Base-by-base conservation (phyloP, 2,113 vertebrate species). In the Loxodonta africana region DNA sequence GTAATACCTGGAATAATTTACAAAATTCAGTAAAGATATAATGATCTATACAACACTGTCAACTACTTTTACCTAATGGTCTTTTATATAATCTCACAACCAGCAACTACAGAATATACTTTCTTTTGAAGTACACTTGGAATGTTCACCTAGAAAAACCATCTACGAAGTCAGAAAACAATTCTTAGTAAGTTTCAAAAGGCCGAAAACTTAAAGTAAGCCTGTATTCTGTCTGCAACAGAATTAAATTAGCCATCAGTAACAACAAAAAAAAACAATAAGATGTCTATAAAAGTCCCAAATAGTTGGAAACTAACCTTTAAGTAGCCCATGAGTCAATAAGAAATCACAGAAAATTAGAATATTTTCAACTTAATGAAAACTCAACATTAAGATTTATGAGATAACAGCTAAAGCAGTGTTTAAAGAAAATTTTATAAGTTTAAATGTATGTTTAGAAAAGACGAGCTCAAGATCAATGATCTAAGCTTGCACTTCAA, bases 381-480 rank as follows among this genome's bases (percentile, higher is more conserved):
- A 97, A 87, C 25, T 20, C 11, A 88, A 2, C 6, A 82, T 85
- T 11, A 89, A 94, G 85, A 92, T 81, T 57, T 80, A 9, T 57
- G 48, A 88, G 83, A 60, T n/a, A 81, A 57, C 53, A 57, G 67
- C 26, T 41, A 88, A 78, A 20, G 53, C 48, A 92, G 28, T 15
- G 18, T 20, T 67, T 92, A 48, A 78, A 76, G 14, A 28, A 7
- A 62, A 69, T 81, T 78, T 46, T 80, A 37, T 44, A 81, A 89
- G 6, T 92, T 97, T 62, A 80, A 76, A 86, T 82, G 63, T 3
- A 60, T n/a, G 74, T 89, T 92, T 81, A 94, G 80, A 85, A 74
- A 91, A 89, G 25, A 53, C 23, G 18, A 62, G 15, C 95, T 86
- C 57, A 62, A 89, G 76, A 89, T 81, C 71, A 95, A 25, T 37